Conservation (phyloP, 2,888 invertebrate genomes). For the Nomada goodeniana region DNA sequence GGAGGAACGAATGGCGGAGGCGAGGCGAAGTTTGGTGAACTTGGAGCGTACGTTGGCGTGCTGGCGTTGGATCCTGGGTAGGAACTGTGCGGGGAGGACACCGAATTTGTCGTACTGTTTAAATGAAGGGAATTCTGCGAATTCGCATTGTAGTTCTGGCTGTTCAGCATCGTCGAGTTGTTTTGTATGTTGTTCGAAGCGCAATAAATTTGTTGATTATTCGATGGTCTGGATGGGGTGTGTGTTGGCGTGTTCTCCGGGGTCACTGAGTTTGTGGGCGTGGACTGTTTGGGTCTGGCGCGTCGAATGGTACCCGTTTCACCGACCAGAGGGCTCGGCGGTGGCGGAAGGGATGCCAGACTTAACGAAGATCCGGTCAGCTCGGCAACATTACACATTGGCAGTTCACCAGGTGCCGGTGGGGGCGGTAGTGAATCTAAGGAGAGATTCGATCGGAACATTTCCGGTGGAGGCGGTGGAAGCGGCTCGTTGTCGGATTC, state of each 20-base stretch:
- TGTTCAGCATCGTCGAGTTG: constrained; percentile 75
- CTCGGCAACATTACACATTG: constrained; percentile 85
- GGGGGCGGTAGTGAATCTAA: constrained; percentile 93
- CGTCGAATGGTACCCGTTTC: constrained; percentile 84
- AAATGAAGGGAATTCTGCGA: constrained; percentile 43
- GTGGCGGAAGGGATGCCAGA: constrained; percentile 90
- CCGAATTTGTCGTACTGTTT: constrained; percentile 73
- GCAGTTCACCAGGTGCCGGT: constrained; percentile 87
- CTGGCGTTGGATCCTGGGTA: constrained; percentile 79
- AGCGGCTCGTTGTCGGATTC: constrained; percentile 87
- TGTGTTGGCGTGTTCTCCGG: constrained; percentile 84
- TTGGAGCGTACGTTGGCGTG: constrained; percentile 78
- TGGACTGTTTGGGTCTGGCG: constrained; percentile 81
- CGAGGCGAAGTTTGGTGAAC: constrained; percentile 75
- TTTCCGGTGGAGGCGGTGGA: constrained; percentile 90
- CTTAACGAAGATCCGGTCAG: constrained; percentile 90
- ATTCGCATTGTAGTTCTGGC: constrained; percentile 68
- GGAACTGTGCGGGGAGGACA: constrained; percentile 78
- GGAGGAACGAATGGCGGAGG: constrained; percentile 76
- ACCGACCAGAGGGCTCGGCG: constrained; percentile 87
- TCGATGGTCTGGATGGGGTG: constrained; percentile 79
- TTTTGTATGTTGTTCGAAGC: constrained; percentile 78
- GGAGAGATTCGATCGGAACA: constrained; percentile 92
- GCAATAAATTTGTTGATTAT: constrained; percentile 73
- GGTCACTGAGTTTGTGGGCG: constrained; percentile 83